Evolutionary conservation across 2,888 invertebrate species (phyloP).

Genomic region (Chrysomela aeneicollis): DNA sequence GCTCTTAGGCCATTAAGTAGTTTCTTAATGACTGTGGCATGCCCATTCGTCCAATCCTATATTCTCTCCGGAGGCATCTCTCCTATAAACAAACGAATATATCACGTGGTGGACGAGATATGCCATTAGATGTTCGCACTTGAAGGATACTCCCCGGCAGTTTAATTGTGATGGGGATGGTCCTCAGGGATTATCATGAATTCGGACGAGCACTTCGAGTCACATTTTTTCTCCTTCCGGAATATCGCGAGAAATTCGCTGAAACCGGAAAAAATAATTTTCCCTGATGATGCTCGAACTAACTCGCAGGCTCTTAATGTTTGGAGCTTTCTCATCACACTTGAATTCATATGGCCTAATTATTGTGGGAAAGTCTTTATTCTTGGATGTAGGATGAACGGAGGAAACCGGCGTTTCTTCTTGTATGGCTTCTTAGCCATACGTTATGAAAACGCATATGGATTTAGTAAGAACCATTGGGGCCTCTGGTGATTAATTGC

Average conservation of each 20-base stretch:
- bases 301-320: background rate
- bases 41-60: conserved; percentile 31
- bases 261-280: conserved; percentile 3
- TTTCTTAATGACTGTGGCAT: conserved; percentile 35
- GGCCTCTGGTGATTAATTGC: too few relatives aligned
- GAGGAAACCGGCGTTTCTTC: too few relatives aligned
- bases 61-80: conserved; percentile 33
- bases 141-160: conserved; percentile 31
- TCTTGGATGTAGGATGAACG: too few relatives aligned
- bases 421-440: too few relatives aligned
- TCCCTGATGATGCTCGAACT: background rate
- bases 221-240: background rate
- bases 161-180: conserved; percentile 36
- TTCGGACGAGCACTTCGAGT: conserved; percentile 18
- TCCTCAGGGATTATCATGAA: conserved; percentile 20
- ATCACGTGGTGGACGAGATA: conserved; percentile 35
- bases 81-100: conserved; percentile 38
- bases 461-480: too few relatives aligned
- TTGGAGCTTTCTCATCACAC: background rate
- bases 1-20: conserved; percentile 40
- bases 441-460: too few relatives aligned
- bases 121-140: conserved; percentile 30
- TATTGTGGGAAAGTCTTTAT: too few relatives aligned
- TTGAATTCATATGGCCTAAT: background rate
- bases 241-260: conserved; percentile 4